phyloP scores from a whole-genome alignment of 2,888 invertebrate species.

The Protophormia terraenovae region DNA sequence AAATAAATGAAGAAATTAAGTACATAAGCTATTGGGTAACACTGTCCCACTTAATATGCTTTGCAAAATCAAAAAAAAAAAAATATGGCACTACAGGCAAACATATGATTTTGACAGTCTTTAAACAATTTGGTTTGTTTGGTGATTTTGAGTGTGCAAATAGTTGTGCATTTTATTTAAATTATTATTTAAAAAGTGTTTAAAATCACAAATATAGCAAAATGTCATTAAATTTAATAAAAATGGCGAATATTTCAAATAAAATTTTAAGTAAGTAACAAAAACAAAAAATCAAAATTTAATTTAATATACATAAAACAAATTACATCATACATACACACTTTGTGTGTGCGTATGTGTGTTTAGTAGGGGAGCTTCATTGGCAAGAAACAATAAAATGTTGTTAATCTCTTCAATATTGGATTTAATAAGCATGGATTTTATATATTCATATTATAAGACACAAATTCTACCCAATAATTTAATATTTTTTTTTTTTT shows the following conservation, averaged over 20 bases:
- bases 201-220: neutral
- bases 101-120: conserved; percentile 45
- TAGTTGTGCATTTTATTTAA: neutral
- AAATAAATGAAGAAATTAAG: too few species aligned
- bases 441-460: too few species aligned
- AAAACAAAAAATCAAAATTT: neutral
- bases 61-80: neutral
- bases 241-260: conserved; percentile 38
- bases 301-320: conserved; percentile 23
- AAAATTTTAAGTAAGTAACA: conserved; percentile 49
- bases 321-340: neutral
- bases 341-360: neutral
- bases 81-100: neutral
- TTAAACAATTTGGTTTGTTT: conserved; percentile 15
- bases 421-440: too few species aligned
- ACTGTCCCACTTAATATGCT: neutral
- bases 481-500: too few species aligned
- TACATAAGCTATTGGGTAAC: neutral
- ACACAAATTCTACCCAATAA: too few species aligned
- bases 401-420: too few species aligned
- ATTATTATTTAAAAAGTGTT: neutral
- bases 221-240: conserved; percentile 19
- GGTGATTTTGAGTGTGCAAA: neutral
- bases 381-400: neutral
- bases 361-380: neutral